Percentiles rank a stretch among this genome's conserved stretches.
These are phyloP conservation scores for Pseudolycoriella hygida DNA, from an alignment of 2,888 invertebrate genomes.

Conservation along the genomic window DNA sequence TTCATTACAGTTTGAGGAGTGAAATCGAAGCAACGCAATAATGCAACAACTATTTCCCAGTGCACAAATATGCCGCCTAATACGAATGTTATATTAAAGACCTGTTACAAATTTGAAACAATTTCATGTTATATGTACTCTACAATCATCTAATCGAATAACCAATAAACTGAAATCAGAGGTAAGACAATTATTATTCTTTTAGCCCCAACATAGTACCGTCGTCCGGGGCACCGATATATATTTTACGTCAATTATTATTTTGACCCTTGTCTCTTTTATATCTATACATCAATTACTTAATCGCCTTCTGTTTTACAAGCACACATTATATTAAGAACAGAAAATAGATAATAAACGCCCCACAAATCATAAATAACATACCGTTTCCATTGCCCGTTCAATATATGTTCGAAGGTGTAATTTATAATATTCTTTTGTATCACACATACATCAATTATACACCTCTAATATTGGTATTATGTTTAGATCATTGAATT, in stretches of 20 bases:
- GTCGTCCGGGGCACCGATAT: too few species aligned
- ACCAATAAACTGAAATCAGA: too few species aligned
- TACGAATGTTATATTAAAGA: too few species aligned
- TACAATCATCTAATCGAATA: too few species aligned
- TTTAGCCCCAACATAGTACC: too few species aligned
- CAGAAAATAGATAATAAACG: neutral
- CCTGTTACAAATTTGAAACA: too few species aligned
- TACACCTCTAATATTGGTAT: slow-evolving; percentile 1
- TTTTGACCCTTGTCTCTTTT: neutral
- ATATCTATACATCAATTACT: neutral
- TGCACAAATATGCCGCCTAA: too few species aligned
- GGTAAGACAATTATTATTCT: too few species aligned
- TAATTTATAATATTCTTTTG: neutral
- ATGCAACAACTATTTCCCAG: too few species aligned
- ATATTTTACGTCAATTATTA: neutral
- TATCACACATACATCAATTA: slow-evolving; percentile 1
- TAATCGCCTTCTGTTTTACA: slow-evolving; percentile 1
- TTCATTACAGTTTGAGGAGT: too few species aligned
- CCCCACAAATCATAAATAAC: neutral
- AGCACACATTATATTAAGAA: neutral
- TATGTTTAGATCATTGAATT: slow-evolving; percentile 1
- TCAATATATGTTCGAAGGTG: neutral
- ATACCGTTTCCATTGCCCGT: neutral
- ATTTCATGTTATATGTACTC: too few species aligned
- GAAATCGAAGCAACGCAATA: too few species aligned